Base-by-base conservation (phyloP, 1,140 invertebrate genomes). In the Drosophila lacteicornis region DNA sequence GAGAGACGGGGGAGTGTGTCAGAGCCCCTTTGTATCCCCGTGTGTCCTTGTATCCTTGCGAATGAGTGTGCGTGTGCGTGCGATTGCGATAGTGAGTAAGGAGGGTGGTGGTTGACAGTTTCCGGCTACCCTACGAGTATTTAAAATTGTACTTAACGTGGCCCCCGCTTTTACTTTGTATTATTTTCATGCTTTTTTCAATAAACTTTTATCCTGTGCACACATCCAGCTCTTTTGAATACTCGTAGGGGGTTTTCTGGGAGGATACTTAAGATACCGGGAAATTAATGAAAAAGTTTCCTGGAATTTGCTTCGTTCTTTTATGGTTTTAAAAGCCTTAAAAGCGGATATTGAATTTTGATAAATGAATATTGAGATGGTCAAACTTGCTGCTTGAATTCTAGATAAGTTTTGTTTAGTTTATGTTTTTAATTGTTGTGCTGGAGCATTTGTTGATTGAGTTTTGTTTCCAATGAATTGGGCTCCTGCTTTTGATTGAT, bases 131-230 rank as follows among this genome's bases (percentile, higher is more conserved):
- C 75, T 69, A 45, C 75, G 71, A 76, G 79, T 82, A 76, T 90
- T 90, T 82, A 43, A 76, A 74, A 63, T 75, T 79, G 75, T 87
- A 73, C 61, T 76, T 79, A 81, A 63, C 68, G 55, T 62, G 43
- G 38, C 57, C 59, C 56, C 61, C 65, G 12, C 56, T 53, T 51
- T 79, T 74, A 25, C 42, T 82, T 73, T 65, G 62, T 70, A 80
- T 82, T 70, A 36, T 59, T 78, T 91, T 61, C 74, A 82, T 76
- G 79, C 47, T 76, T 77, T 80, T 70, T 79, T 75, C 30, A 91
- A 86, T 91, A 90, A 91, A 91, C 43, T 68, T 77, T 71, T 53
- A 66, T 67, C 57, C 58, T 60, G 45, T 46, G 47, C 46, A 76
- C 62, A 43, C 38, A 68, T 71, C 17, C 33, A 62, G 75, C 63